Conservation (phyloP, 2,797 vertebrate genomes). For the Huso huso region DNA sequence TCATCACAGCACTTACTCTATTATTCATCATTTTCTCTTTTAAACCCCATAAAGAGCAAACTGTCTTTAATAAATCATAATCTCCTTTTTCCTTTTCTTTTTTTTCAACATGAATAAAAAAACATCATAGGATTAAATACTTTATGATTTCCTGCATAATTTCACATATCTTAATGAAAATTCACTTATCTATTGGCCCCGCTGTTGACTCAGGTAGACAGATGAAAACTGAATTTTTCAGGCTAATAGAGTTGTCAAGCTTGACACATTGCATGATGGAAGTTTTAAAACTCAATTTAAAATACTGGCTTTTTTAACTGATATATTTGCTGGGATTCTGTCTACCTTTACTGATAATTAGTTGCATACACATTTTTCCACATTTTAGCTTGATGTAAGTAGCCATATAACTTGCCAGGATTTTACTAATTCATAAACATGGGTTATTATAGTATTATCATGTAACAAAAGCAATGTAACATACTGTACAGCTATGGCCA, state of each 20-base stretch:
- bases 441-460: no score
- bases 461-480: no score
- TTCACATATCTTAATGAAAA: conserved; percentile 3
- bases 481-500: no score
- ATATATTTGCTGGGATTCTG: conserved; percentile 11
- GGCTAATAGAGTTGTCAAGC: conserved; percentile 29
- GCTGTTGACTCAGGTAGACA: conserved; percentile 9
- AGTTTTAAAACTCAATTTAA: conserved; percentile 24
- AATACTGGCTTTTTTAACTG: conserved; percentile 21
- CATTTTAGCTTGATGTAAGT: no score
- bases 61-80: conserved; percentile 7
- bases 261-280: conserved; percentile 22
- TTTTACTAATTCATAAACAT: no score
- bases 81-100: neutral
- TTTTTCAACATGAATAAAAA: neutral
- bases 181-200: conserved; percentile 4
- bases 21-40: neutral
- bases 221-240: conserved; percentile 18
- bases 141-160: conserved; percentile 7
- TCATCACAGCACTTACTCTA: conserved; percentile 5
- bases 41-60: neutral
- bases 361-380: conserved; percentile 3
- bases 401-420: no score
- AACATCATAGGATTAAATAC: conserved; percentile 8
- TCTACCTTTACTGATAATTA: neutral